Conservation (phyloP, 23 tunicate genomes). For the Phallusia fumigata region DNA sequence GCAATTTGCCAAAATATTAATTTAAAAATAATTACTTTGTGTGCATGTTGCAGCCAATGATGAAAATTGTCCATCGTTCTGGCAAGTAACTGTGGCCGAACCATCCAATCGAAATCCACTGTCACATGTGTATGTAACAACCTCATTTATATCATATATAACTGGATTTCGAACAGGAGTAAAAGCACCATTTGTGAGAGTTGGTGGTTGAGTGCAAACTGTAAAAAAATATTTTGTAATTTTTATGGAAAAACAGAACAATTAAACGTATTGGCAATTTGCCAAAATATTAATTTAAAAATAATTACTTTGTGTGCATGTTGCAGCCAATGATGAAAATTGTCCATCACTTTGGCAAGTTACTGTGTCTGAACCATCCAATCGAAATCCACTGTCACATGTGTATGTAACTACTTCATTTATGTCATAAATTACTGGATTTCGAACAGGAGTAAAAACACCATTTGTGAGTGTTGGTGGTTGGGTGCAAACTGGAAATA, state of each 20-base stretch:
- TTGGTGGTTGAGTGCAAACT: constrained; percentile 21
- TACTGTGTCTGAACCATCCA: constrained; percentile 14
- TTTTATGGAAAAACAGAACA: not conserved
- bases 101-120: constrained; percentile 26
- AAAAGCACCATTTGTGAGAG: constrained; percentile 14
- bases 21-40: not conserved
- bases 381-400: constrained; percentile 26
- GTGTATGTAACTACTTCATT: constrained; percentile 20
- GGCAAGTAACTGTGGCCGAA: constrained; percentile 16
- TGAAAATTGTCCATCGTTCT: constrained; percentile 5
- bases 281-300: not conserved
- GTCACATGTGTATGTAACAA: constrained; percentile 23
- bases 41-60: constrained; percentile 23
- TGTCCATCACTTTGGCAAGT: constrained; percentile 16
- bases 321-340: constrained; percentile 16
- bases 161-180: not conserved
- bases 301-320: constrained; percentile 16
- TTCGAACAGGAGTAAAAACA: not conserved
- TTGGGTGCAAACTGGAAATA: not conserved
- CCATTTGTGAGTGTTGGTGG: constrained; percentile 23
- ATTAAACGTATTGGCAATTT: not conserved
- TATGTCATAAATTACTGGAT: constrained; percentile 10
- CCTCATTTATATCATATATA: constrained; percentile 14
- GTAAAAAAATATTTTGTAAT: not conserved
- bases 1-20: not conserved